Evolutionary conservation across 2,888 invertebrate species (phyloP).

Genomic region (Pecten maximus): DNA sequence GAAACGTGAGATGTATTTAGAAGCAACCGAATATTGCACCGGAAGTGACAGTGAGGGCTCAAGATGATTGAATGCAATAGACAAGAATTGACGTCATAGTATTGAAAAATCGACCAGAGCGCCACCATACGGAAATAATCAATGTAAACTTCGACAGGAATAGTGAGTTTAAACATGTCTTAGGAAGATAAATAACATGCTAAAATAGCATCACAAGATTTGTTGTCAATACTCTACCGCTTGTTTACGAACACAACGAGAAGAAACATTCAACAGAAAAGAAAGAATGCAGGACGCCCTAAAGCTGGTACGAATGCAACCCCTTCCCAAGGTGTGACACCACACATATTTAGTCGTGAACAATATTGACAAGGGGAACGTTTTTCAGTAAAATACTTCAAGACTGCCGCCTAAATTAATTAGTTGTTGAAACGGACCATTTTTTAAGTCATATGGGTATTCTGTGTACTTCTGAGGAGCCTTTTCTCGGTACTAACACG

Average conservation of each 20-base stretch:
- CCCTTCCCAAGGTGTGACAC: not conserved
- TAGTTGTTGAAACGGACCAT: not conserved
- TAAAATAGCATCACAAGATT: not conserved
- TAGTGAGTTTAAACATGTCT: not conserved
- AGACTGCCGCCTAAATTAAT: not conserved
- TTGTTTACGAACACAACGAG: not conserved
- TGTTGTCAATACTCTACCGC: not conserved
- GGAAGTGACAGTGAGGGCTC: slow-evolving; percentile 5
- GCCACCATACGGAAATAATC: not conserved
- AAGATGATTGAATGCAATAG: slow-evolving; percentile 33
- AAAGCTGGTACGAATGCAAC: not conserved
- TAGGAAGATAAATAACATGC: not conserved
- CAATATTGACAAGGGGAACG: not conserved
- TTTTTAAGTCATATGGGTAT: not conserved
- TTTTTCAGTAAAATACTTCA: not conserved
- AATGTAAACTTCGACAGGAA: not conserved
- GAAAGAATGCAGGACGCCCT: not conserved
- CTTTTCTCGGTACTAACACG: not conserved
- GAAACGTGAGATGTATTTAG: slow-evolving; percentile 9
- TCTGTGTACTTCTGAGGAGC: not conserved
- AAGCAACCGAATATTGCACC: slow-evolving; percentile 23
- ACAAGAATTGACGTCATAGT: slow-evolving; percentile 33
- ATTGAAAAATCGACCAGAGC: slow-evolving; percentile 33
- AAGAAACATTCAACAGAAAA: not conserved
- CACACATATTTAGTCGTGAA: not conserved